Base-by-base conservation (phyloP, 2,888 invertebrate species). In the Spodoptera exigua region DNA sequence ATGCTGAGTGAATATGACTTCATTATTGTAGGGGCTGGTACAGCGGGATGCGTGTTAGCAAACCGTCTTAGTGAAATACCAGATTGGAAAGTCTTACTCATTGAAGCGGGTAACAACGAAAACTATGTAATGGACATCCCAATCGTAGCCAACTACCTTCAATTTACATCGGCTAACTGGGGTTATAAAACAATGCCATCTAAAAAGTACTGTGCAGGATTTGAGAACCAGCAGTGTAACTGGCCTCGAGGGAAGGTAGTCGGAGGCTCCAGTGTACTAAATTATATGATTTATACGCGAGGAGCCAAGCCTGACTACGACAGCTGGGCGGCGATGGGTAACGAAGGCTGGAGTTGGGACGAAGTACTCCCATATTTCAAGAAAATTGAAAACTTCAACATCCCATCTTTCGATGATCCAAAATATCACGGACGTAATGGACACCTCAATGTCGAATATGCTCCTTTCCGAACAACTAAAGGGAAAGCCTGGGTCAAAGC, bases 241-340 rank as follows among this genome's bases (percentile, higher is more conserved):
- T 97, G 96, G 96, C 97, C 97, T 0, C 92, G 97, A 63, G 98
- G 98, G 2, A 97, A 97, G 86, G 97, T 97, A 0, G 95, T 98
- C 82, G 98, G 98, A 5, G 98, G 98, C 1, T 96, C 96, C 9
- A 97, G 97, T 66, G 96, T 97, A 0, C 90, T 98, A 10, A 98
- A 98, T 83, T 96, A 96, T 76, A 97, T 98, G 97, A 96, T 97
- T 78, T 97, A 97, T 78, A 96, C 96, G 0, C 90, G 97, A 64
- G 97, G 97, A 11, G 95, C 96, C 75, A 93, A 95, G 0, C 88
- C 93, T 3, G 98, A 98, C 81, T 98, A 97, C 83, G 96, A 98
- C 79, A 89, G 93, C 3, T 98, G 98, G 98, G 95, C 95, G 12
- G 91, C 90, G 0, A 83, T 96, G 79, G 97, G 97, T 0, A 97